These are phyloP conservation scores for Lamellibrachia satsuma DNA, from an alignment of 2,888 invertebrate species.

Conservation along the genomic window DNA sequence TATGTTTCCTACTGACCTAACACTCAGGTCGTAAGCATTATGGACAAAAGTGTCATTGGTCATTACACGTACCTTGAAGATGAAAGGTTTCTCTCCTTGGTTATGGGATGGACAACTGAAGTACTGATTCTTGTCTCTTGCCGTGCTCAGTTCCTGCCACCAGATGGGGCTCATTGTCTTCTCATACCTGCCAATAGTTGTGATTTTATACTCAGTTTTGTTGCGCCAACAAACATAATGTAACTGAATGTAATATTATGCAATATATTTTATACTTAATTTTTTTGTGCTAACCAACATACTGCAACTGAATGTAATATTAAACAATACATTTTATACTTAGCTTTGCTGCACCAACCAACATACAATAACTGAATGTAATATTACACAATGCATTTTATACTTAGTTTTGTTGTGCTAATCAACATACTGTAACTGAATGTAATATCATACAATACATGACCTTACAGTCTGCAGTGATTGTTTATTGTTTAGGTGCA, in stretches of 20 bases:
- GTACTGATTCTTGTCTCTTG: conserved; percentile 75
- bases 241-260: too few species aligned
- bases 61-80: conserved; percentile 72
- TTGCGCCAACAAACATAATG: too few species aligned
- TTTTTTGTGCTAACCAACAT: too few species aligned
- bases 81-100: conserved; percentile 71
- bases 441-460: neutral
- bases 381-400: too few species aligned
- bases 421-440: neutral
- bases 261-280: too few species aligned
- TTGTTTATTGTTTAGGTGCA: neutral
- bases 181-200: conserved; percentile 72
- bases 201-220: neutral
- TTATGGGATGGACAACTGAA: conserved; percentile 76
- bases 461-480: neutral
- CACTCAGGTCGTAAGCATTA: too few species aligned
- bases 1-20: too few species aligned
- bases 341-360: too few species aligned
- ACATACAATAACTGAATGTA: too few species aligned
- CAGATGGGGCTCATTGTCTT: conserved; percentile 78
- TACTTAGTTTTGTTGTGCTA: too few species aligned
- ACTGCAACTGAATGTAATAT: neutral
- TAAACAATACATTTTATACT: neutral
- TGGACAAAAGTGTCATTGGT: neutral
- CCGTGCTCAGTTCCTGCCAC: conserved; percentile 80